These are phyloP conservation scores for Kryptolebias ocellatus DNA, from an alignment of 2,797 vertebrate species.

Conservation along the genomic window DNA sequence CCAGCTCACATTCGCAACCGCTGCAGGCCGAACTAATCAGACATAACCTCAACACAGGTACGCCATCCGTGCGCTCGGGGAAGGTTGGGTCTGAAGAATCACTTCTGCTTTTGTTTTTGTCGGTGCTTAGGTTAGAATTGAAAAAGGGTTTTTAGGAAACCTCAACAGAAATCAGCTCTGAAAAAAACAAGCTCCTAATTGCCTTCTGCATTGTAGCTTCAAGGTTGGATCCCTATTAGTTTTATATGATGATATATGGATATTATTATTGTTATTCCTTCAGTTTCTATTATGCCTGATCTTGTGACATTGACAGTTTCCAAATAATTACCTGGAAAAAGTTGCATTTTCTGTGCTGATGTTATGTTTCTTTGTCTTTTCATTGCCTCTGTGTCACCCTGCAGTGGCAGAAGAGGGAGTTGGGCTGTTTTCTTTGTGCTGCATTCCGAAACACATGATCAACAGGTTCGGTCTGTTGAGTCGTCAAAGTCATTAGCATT, in stretches of 20 bases:
- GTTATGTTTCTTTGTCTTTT: background rate
- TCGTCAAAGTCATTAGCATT: background rate
- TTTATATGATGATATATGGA: no score
- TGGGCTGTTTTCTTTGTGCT: background rate
- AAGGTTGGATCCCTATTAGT: no score
- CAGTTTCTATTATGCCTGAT: background rate
- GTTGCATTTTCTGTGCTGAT: no score
- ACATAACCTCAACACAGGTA: slow-evolving; percentile 90
- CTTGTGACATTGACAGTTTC: background rate
- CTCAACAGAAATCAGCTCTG: no score
- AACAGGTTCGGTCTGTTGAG: background rate
- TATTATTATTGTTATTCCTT: no score
- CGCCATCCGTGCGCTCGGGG: background rate
- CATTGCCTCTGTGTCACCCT: no score
- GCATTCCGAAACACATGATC: background rate
- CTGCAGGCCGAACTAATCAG: slow-evolving; percentile 91
- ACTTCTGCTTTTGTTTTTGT: no score
- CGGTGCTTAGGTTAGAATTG: no score
- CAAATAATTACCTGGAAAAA: background rate
- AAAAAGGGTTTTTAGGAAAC: no score
- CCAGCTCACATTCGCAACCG: slow-evolving; percentile 83
- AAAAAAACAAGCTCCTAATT: no score
- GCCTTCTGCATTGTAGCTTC: no score
- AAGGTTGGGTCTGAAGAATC: background rate
- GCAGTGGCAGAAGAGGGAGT: background rate